Base-by-base conservation (phyloP, 2,888 invertebrate genomes). In the Nemapogon koenigi region DNA sequence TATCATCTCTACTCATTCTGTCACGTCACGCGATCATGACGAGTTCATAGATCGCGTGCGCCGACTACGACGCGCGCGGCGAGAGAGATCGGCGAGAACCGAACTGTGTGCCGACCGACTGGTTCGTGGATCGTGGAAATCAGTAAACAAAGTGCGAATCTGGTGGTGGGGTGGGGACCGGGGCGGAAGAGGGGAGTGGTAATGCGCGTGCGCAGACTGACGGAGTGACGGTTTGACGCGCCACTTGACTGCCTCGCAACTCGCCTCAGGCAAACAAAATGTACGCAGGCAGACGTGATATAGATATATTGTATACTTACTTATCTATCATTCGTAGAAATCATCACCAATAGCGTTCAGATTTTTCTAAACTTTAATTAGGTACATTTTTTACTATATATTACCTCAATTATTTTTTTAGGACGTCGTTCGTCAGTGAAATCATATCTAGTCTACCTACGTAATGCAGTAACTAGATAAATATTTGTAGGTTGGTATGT, bases 111-210 rank as follows among this genome's bases (percentile, higher is more conserved):
- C 65, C 63, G 66, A 67, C 67, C 62, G 65, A 73, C 78, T 75
- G 67, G 60, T 63, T 70, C 17, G 41, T 72, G 70, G 70, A 66
- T 72, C 72, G 72, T 59, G 53, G 62, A 66, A 75, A 71, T 75
- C 71, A 70, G 76, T 76, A 73, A 75, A 75, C 73, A 73, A 63
- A 70, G 57, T 68, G 61, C 62, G 69, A 68, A 58, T 64, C 59
- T 57, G 55, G 54, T 67, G 47, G 50, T 54, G 72, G 70, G 64
- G 56, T 56, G 55, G 51, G 48, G 43, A 55, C 61, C 59, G 58
- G 62, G 60, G 91, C 91, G 91, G 78, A 94, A 92, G 79, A 90
- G 91, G 53, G 90, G 87, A 45, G n/a, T n/a, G 91, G 91, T 91
- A 91, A 53, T 90, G 92, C 70, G 62, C 68, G 62, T 92, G 83